Base-by-base conservation (phyloP, 2,113 vertebrate species). In the Nyctibius bracteatus region DNA sequence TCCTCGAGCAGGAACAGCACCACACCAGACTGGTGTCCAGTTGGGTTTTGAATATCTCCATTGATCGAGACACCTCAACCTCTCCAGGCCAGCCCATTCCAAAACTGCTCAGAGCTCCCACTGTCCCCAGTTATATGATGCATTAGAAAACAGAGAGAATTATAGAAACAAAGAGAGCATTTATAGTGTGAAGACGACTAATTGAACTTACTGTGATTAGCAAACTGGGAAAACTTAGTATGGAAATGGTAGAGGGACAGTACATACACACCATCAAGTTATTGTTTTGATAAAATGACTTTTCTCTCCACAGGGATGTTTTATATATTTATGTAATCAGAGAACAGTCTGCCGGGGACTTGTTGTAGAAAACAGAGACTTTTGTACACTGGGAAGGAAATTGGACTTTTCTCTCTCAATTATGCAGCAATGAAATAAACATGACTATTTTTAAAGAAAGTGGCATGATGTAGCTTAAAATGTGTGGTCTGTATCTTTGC, bases 221-320 rank as follows among this genome's bases (percentile, higher is more conserved):
- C 13, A 88, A 84, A 88, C 25, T 31, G 31, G 89, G 23, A 37
- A 58, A 43, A 61, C 9, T 20, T 28, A 19, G 10, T 23, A 72
- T 5, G 49, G 47, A 86, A 89, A 91, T 21, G 23, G 90, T 3
- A 83, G 27, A 35, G 19, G 10, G 44, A 35, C 54, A 59, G 2
- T 41, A 28, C 21, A n/a, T 8, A 13, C 9, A 15, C 7, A 9
- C 39, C 71, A 51, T 51, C 49, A 54, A 52, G 39, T 28, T 90
- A 75, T 20, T 88, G 70, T 65, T 93, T 63, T 84, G 83, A 92
- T 63, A 73, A 73, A 92, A 31, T 54, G 35, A 67, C 44, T 86
- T 71, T 59, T 51, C 33, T 47, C 28, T 61, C 52, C 46, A 21
- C 27, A 39, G 39, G 51, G 30, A 23, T n/a, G 21, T 68, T 75